These are phyloP conservation scores for Ditula angustiorana DNA, from an alignment of 2,888 invertebrate species.

Conservation along the genomic window DNA sequence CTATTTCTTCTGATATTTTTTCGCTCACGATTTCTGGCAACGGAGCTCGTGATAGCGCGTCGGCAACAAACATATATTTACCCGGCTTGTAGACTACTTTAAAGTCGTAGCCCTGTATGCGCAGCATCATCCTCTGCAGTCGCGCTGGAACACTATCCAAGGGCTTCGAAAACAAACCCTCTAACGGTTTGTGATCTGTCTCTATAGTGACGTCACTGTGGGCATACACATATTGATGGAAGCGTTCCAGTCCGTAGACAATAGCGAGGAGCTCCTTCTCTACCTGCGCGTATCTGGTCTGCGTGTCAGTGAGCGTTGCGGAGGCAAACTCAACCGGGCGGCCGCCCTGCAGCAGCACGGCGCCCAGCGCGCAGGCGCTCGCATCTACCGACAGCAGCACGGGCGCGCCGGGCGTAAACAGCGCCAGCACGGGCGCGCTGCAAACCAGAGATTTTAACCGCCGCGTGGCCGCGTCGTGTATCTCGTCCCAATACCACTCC, in stretches of 20 bases:
- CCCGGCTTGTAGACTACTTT: conserved; percentile 46
- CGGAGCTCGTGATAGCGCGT: conserved; percentile 47
- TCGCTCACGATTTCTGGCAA: conserved; percentile 40
- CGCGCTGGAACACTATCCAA: no score
- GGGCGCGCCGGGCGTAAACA: not conserved
- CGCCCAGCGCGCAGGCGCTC: no score
- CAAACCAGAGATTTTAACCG: not conserved
- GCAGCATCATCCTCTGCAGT: no score
- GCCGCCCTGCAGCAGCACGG: no score
- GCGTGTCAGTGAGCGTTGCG: no score
- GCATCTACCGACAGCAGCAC: no score
- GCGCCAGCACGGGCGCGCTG: not conserved
- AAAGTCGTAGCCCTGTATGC: conserved; percentile 46
- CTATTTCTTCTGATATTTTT: conserved; percentile 35
- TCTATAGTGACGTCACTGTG: no score
- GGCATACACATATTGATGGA: not conserved
- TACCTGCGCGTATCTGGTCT: no score
- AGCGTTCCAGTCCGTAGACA: not conserved
- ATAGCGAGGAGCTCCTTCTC: no score
- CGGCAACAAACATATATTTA: conserved; percentile 49
- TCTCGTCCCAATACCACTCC: not conserved
- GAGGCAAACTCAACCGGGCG: no score
- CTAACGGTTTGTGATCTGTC: no score
- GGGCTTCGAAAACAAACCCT: no score
- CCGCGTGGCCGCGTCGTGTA: not conserved